Evolutionary conservation across 1,140 invertebrate genomes (phyloP), one percentile per base, ranked within the genome.

Genomic region (Drosophila dunni): DNA sequence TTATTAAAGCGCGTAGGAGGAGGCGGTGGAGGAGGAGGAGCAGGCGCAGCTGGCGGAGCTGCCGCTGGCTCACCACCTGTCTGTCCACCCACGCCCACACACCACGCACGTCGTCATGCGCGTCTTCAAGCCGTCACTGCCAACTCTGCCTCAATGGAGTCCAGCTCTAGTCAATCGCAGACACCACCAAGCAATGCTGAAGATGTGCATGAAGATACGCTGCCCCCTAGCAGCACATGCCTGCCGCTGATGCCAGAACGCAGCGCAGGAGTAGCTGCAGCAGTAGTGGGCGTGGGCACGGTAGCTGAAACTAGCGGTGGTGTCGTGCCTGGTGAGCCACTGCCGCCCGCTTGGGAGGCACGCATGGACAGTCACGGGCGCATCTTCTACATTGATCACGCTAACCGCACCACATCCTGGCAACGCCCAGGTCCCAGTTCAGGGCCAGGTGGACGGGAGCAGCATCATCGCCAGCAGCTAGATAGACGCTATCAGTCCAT

Each of bases 401-500:
- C 97, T 1, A 97, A 97, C 79, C 94, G 97, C n/a, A 98, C 96
- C 10, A 98, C 97, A 4, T 98, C 97, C 13, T 98, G 97, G 98
- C 96, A 97, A 79, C 93, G 97, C 48, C 97, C 97, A 0, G 94
- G 95, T 9, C 93, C 93, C 2, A 90, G 83, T 24, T 79, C 76
- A 0, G 90, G 86, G 0, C 86, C 83, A 0, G 81, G 66, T 1
- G 90, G 90, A 10, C 85, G 93, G 8, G 93, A 93, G 34, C 93
- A 94, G 73, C 93, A 94, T 68, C 93, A 94, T 76, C 80, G 93
- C 48, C 90, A 93, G 76, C 93, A 94, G 65, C 72, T 94, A 71
- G 91, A 83, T 71, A 91, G 53, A 88, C 95, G 96, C 76, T 97
- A 98, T 92, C 96, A 97, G 91, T 97, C 96, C 68, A 97, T 98